These are phyloP conservation scores for Ennomos quercinarius DNA, from an alignment of 2,888 invertebrate genomes.

Conservation along the genomic window DNA sequence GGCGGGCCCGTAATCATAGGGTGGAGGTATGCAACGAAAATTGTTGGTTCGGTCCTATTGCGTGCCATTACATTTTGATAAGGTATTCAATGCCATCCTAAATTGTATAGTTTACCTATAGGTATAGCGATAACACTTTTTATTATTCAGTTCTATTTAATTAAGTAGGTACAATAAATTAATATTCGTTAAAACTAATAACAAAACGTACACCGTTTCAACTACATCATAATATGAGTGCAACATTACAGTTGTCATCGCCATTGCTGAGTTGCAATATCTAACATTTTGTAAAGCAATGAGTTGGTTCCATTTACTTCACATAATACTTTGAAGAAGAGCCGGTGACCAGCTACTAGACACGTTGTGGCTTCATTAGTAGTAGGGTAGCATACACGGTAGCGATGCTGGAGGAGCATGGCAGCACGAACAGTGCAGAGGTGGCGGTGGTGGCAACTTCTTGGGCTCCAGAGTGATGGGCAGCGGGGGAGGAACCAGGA, in stretches of 20 bases:
- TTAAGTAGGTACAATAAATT: too few species aligned
- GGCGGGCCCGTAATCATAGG: too few species aligned
- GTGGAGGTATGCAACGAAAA: conserved; percentile 37
- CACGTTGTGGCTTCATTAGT: too few species aligned
- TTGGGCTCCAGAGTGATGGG: conserved; percentile 73
- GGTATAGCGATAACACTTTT: too few species aligned
- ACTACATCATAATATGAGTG: too few species aligned
- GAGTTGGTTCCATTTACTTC: neutral
- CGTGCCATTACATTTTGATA: conserved; percentile 20
- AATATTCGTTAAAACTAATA: too few species aligned
- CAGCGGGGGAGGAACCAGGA: conserved; percentile 68
- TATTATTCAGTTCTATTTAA: too few species aligned
- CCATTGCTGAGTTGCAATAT: too few species aligned
- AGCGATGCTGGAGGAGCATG: conserved; percentile 18
- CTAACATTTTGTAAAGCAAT: neutral
- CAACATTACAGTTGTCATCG: too few species aligned
- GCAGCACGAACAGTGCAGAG: conserved; percentile 27
- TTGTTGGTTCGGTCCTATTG: conserved; percentile 40
- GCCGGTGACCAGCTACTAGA: too few species aligned
- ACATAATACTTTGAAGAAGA: too few species aligned
- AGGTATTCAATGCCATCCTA: conserved; percentile 14
- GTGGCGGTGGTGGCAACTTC: conserved; percentile 50
- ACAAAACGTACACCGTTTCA: too few species aligned
- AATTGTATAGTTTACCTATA: neutral
- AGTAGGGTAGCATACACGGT: conserved; percentile 7